Conservation (phyloP, 1,140 invertebrate species). For the Leptopilina clavipes region DNA sequence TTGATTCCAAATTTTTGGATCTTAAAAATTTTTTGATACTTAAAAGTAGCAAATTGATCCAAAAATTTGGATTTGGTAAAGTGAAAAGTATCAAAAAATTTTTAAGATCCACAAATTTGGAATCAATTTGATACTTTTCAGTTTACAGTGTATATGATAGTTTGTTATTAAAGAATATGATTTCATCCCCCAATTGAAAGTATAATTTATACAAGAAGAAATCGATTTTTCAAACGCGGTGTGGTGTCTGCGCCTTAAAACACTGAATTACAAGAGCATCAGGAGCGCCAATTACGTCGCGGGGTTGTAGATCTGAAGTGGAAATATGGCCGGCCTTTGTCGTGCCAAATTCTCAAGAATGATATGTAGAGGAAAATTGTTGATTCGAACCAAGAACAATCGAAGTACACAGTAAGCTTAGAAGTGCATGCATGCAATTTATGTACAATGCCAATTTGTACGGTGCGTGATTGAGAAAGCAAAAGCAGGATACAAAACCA, state of each 20-base stretch:
- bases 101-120: too few relatives aligned
- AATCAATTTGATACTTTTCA: too few relatives aligned
- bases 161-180: too few relatives aligned
- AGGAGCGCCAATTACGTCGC: slow-evolving; percentile 48
- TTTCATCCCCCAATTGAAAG: too few relatives aligned
- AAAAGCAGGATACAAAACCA: background rate
- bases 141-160: too few relatives aligned
- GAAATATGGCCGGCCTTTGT: slow-evolving; percentile 65
- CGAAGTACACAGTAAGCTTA: slow-evolving; percentile 17
- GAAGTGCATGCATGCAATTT: slow-evolving; percentile 23
- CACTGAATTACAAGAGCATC: slow-evolving; percentile 57
- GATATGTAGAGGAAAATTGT: slow-evolving; percentile 29
- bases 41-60: too few relatives aligned
- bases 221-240: slow-evolving; percentile 7
- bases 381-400: slow-evolving; percentile 27
- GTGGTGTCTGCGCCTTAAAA: slow-evolving; percentile 37
- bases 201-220: background rate
- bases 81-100: too few relatives aligned
- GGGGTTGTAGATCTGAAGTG: slow-evolving; percentile 61
- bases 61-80: too few relatives aligned
- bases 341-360: slow-evolving; percentile 65
- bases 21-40: too few relatives aligned
- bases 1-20: too few relatives aligned
- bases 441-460: slow-evolving; percentile 19
- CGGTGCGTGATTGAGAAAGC: background rate